Percentiles rank a stretch among this genome's conserved stretches.
Evolutionary conservation across 2,888 invertebrate species (phyloP).

Genomic region (Coleophora deauratella): DNA sequence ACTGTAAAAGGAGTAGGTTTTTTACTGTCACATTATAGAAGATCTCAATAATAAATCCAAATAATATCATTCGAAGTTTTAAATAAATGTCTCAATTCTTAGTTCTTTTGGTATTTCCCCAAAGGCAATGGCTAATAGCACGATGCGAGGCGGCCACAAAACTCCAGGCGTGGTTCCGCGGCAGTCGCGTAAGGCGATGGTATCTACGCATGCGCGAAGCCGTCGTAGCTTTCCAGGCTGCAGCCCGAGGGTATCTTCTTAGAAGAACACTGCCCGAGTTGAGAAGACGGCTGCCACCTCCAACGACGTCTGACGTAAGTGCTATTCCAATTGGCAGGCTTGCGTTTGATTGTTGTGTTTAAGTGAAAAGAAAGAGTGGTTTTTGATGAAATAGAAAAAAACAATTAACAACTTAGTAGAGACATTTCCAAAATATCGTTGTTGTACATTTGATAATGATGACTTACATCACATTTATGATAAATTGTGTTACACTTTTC

Average conservation of each 20-base stretch:
- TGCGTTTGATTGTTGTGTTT: conserved; percentile 7
- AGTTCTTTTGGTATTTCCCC: neutral
- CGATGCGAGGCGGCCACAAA: conserved; percentile 76
- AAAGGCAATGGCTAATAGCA: conserved; percentile 60
- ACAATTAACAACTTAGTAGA: no score
- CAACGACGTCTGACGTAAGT: conserved; percentile 25
- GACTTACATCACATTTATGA: no score
- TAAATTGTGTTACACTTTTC: no score
- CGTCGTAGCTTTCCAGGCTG: conserved; percentile 80
- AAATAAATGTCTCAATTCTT: no score
- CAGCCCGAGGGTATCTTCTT: conserved; percentile 78
- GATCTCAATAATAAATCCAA: no score
- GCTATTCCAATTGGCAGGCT: conserved; percentile 1
- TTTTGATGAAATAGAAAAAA: no score
- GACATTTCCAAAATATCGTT: no score
- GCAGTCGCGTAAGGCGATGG: conserved; percentile 78
- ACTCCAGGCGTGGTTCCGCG: conserved; percentile 87
- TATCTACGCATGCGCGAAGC: conserved; percentile 76
- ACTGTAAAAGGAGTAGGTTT: no score
- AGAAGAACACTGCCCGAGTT: conserved; percentile 70
- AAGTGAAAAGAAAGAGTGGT: no score
- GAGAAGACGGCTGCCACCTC: conserved; percentile 26
- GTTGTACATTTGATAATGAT: no score
- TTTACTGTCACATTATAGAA: no score
- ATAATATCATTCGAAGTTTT: no score